Conservation (phyloP, 2,888 invertebrate genomes). For the Cheilosia variabilis region DNA sequence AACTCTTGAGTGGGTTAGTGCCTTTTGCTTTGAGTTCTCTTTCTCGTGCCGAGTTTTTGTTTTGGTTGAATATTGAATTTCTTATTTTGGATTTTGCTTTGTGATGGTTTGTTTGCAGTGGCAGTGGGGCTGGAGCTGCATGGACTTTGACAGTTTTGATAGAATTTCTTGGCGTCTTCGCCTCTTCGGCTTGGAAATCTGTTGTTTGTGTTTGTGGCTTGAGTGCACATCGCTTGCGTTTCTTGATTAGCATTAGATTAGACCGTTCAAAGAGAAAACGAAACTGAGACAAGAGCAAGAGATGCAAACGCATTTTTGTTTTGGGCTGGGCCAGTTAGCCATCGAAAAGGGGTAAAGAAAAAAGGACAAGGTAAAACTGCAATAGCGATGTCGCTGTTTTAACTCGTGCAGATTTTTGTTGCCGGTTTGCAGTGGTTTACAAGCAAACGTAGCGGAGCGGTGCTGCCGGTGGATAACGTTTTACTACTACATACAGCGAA, state of each 20-base stretch:
- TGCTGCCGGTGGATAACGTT: too few species aligned
- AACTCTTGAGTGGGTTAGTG: constrained; percentile 3
- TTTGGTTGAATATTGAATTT: constrained; percentile 18
- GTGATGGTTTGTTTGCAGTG: background rate
- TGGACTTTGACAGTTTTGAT: constrained; percentile 9
- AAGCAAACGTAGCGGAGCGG: too few species aligned
- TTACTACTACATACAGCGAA: too few species aligned
- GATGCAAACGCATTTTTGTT: background rate
- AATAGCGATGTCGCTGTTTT: too few species aligned
- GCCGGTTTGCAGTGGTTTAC: too few species aligned
- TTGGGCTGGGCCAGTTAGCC: background rate
- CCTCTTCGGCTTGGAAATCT: background rate
- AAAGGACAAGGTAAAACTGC: too few species aligned
- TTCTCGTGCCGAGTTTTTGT: constrained; percentile 17
- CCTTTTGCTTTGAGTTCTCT: background rate
- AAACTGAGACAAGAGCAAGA: background rate
- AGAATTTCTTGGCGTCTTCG: background rate
- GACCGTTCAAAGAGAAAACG: background rate
- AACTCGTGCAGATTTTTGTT: too few species aligned
- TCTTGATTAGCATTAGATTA: background rate
- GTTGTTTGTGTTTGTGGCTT: background rate
- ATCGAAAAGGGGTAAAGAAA: too few species aligned
- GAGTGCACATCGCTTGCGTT: background rate
- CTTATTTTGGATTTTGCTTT: constrained; percentile 12
- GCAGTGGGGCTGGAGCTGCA: background rate